These are phyloP conservation scores for Aspidapion aeneum DNA, from an alignment of 2,888 invertebrate genomes.

Conservation along the genomic window DNA sequence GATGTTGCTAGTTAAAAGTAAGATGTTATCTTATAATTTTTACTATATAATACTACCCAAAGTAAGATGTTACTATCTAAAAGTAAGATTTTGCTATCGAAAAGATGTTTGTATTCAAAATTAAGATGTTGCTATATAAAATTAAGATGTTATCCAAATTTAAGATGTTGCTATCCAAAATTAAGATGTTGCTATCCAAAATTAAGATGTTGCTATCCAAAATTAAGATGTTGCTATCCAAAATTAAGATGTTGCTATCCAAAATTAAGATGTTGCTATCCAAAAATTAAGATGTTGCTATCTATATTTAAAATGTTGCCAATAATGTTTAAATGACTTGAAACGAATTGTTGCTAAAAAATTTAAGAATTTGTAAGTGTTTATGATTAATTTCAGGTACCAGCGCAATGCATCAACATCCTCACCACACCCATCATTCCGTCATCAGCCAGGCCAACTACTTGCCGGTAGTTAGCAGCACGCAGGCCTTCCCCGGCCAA, in stretches of 20 bases:
- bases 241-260: neutral
- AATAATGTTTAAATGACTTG: too few relatives aligned
- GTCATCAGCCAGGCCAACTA: slow-evolving; percentile 51
- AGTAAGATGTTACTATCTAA: neutral
- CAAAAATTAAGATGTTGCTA: too few relatives aligned
- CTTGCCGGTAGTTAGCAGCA: slow-evolving; percentile 56
- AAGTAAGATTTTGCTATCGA: neutral
- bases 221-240: neutral
- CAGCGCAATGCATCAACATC: slow-evolving; percentile 38
- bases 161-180: neutral
- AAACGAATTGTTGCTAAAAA: too few relatives aligned
- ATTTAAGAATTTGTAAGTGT: too few relatives aligned
- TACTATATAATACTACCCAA: too few relatives aligned
- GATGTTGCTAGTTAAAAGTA: neutral
- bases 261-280: neutral
- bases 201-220: neutral
- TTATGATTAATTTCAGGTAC: slow-evolving; percentile 5
- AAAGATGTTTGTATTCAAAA: neutral
- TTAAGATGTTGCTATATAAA: neutral
- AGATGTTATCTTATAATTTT: too few relatives aligned
- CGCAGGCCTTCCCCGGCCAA: slow-evolving; percentile 55
- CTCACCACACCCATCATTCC: slow-evolving; percentile 44
- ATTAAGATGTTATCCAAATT: neutral
- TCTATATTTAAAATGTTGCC: too few relatives aligned
- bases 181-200: neutral